These are phyloP conservation scores for Timema podura DNA, from an alignment of 2,888 invertebrate species.

Conservation along the genomic window DNA sequence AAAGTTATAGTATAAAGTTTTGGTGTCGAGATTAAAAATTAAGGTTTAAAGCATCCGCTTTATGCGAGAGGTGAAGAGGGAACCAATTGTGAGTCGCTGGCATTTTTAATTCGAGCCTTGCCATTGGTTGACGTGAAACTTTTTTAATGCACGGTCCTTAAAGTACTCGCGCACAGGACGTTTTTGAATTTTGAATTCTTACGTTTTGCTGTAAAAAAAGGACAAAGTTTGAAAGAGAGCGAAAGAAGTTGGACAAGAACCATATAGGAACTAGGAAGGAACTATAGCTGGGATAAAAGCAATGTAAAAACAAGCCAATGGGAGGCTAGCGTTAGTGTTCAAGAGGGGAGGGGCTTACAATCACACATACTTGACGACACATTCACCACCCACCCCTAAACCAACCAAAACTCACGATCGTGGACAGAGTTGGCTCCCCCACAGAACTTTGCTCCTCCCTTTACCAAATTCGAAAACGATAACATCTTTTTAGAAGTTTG, in stretches of 20 bases:
- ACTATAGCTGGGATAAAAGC: slow-evolving; percentile 10
- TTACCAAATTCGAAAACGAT: neutral
- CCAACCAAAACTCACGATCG: slow-evolving; percentile 9
- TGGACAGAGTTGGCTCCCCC: slow-evolving; percentile 8
- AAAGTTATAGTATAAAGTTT: neutral
- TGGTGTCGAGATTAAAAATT: slow-evolving; percentile 10
- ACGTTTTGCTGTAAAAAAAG: neutral
- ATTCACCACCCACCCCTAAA: slow-evolving; percentile 24
- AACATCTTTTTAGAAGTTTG: too few species aligned
- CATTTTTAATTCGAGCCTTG: slow-evolving; percentile 12
- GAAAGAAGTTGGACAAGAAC: slow-evolving; percentile 4
- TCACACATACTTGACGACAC: slow-evolving; percentile 19
- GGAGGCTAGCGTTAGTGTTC: slow-evolving; percentile 15
- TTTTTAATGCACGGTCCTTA: neutral
- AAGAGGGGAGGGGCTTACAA: slow-evolving; percentile 25
- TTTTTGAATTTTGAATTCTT: slow-evolving; percentile 12
- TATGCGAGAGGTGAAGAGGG: neutral
- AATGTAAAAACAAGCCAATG: slow-evolving; percentile 24
- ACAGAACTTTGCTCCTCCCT: slow-evolving; percentile 8
- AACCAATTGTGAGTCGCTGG: neutral
- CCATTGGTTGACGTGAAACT: slow-evolving; percentile 14
- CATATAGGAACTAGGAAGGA: slow-evolving; percentile 13
- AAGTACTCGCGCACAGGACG: neutral
- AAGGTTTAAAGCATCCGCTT: too few species aligned
- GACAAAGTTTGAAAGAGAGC: slow-evolving; percentile 11